Evolutionary conservation across 1,140 invertebrate genomes (phyloP).

Genomic region (Lasioglossum albipes): DNA sequence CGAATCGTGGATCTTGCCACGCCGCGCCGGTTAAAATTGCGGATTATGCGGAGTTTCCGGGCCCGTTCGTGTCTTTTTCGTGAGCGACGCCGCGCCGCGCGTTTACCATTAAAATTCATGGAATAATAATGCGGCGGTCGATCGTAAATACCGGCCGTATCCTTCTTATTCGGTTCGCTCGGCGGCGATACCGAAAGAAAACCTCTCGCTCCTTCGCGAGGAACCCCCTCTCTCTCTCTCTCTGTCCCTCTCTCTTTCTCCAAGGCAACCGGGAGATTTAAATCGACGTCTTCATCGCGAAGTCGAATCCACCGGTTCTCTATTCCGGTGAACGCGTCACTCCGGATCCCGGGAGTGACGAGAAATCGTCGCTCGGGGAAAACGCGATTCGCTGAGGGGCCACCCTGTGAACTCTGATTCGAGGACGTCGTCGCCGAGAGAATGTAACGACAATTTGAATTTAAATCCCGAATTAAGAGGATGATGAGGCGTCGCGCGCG

Average conservation of each 20-base stretch:
- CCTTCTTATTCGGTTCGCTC: slow-evolving; percentile 48
- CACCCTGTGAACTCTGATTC: slow-evolving; percentile 8
- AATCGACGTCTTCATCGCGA: not conserved
- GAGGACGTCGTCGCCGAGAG: slow-evolving; percentile 27
- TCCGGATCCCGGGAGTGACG: not conserved
- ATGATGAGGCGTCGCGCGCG: slow-evolving; percentile 14
- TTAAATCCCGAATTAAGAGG: slow-evolving; percentile 43
- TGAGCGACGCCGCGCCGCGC: not conserved
- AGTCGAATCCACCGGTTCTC: not conserved
- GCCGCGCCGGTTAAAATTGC: slow-evolving; percentile 57
- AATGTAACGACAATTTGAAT: slow-evolving; percentile 44
- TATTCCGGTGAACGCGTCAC: not conserved
- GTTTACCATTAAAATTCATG: slow-evolving; percentile 76
- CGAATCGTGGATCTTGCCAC: slow-evolving; percentile 57
- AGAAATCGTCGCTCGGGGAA: not conserved
- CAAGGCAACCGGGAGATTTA: not conserved
- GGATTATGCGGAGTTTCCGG: slow-evolving; percentile 59
- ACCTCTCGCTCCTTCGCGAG: not conserved
- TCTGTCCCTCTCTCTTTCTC: not conserved
- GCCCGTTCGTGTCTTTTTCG: slow-evolving; percentile 40
- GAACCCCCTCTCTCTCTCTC: too few species aligned
- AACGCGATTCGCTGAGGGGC: too few species aligned
- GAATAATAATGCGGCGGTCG: slow-evolving; percentile 73
- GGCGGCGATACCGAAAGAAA: slow-evolving; percentile 2
- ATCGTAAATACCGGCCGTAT: slow-evolving; percentile 65